These are phyloP conservation scores for Griposia aprilina DNA, from an alignment of 2,888 invertebrate genomes.

Conservation along the genomic window DNA sequence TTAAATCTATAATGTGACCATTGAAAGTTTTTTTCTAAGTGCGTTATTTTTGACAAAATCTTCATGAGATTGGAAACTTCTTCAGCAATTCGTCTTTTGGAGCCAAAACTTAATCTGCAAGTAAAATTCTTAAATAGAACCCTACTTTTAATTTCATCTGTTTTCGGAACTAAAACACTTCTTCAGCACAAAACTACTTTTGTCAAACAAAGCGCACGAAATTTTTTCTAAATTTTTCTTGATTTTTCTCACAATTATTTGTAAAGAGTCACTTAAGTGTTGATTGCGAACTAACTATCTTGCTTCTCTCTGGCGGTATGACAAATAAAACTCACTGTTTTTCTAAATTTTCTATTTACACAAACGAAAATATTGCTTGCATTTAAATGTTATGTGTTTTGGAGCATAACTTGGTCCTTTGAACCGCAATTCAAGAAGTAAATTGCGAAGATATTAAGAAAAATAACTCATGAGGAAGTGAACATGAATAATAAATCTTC, in stretches of 20 bases:
- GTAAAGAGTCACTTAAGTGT: conserved; percentile 80
- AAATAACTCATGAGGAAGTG: not conserved
- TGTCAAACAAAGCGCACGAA: conserved; percentile 59
- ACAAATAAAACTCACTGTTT: conserved; percentile 76
- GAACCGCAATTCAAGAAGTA: conserved; percentile 4
- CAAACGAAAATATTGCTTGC: conserved; percentile 83
- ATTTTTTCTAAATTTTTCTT: conserved; percentile 33
- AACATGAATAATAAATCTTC: not conserved
- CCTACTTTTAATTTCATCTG: not conserved
- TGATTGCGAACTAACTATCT: conserved; percentile 80
- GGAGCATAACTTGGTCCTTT: conserved; percentile 74
- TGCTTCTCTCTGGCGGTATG: conserved; percentile 80
- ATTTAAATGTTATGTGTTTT: conserved; percentile 79
- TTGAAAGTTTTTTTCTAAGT: conserved; percentile 21
- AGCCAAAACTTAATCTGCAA: conserved; percentile 27
- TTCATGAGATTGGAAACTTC: not conserved
- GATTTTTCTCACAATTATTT: conserved; percentile 48
- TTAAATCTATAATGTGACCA: conserved; percentile 3
- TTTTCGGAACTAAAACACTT: not conserved
- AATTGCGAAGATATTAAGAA: not conserved
- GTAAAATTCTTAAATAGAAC: conserved; percentile 4
- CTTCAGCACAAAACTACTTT: conserved; percentile 30
- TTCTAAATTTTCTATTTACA: conserved; percentile 75
- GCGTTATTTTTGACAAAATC: conserved; percentile 58
- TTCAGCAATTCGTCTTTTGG: conserved; percentile 23